Conservation (phyloP, 2,113 vertebrate genomes). For the Echinops telfairi region DNA sequence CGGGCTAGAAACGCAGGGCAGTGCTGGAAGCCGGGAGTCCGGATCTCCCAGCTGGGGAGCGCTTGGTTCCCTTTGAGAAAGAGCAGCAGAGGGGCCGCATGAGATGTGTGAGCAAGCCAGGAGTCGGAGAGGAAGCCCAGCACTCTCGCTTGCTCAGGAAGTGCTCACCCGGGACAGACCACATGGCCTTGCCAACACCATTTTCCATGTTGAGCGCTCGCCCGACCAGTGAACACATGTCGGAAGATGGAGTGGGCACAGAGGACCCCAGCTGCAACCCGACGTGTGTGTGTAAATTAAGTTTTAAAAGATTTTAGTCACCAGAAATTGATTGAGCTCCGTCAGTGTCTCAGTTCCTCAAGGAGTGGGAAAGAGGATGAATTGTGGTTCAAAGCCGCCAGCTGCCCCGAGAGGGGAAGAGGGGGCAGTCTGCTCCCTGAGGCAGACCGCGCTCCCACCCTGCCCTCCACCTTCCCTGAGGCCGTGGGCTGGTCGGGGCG, state of each 20-base stretch:
- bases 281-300: conserved; percentile 21
- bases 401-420: too few relatives aligned
- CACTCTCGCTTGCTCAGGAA: not conserved
- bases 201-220: conserved; percentile 36
- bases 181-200: conserved; percentile 18
- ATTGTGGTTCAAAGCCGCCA: too few relatives aligned
- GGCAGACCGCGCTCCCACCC: too few relatives aligned
- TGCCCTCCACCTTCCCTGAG: too few relatives aligned
- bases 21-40: conserved; percentile 4
- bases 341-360: not conserved
- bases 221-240: not conserved
- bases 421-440: too few relatives aligned
- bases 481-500: too few relatives aligned
- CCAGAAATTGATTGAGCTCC: not conserved
- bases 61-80: not conserved
- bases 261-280: conserved; percentile 45
- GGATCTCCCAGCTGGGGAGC: not conserved
- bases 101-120: conserved; percentile 47
- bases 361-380: not conserved
- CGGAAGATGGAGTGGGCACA: conserved; percentile 49
- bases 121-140: conserved; percentile 54
- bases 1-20: not conserved
- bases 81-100: conserved; percentile 32
- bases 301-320: conserved; percentile 27
- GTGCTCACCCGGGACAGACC: conserved; percentile 14